Percentiles rank a stretch among this genome's conserved stretches.
phyloP scores from a whole-genome alignment of 1,140 invertebrate genomes.

The Hesperophylax magnus region DNA sequence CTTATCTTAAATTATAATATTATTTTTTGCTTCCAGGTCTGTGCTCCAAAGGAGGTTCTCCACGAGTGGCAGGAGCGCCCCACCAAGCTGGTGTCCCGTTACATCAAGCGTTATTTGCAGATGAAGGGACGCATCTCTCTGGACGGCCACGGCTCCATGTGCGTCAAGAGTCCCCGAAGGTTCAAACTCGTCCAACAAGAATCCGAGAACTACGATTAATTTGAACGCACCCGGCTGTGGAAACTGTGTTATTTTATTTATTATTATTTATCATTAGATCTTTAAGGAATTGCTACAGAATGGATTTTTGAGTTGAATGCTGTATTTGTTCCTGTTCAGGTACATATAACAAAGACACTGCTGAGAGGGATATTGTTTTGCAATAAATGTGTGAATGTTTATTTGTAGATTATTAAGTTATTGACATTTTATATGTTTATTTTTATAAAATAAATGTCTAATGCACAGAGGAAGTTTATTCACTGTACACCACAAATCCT shows the following conservation, averaged over 20 bases:
- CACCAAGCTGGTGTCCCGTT: slow-evolving; percentile 88
- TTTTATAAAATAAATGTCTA: slow-evolving; percentile 39
- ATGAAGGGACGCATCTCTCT: slow-evolving; percentile 79
- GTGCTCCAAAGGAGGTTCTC: slow-evolving; percentile 89
- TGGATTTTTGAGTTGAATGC: slow-evolving; percentile 26
- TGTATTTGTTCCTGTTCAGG: neutral
- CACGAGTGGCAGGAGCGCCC: slow-evolving; percentile 95
- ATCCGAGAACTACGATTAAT: slow-evolving; percentile 90
- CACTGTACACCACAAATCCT: neutral
- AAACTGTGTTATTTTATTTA: slow-evolving; percentile 34
- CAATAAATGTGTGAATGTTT: slow-evolving; percentile 20
- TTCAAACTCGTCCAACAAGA: slow-evolving; percentile 92
- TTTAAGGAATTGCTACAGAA: slow-evolving; percentile 27
- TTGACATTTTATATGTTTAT: slow-evolving; percentile 17
- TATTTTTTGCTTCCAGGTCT: slow-evolving; percentile 73
- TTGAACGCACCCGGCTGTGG: neutral
- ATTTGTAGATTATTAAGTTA: slow-evolving; percentile 36
- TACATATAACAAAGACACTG: neutral
- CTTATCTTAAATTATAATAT: neutral
- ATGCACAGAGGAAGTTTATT: neutral
- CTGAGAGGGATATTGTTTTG: slow-evolving; percentile 22
- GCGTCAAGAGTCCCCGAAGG: slow-evolving; percentile 85
- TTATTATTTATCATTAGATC: slow-evolving; percentile 17
- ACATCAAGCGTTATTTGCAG: slow-evolving; percentile 88
- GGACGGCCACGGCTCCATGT: slow-evolving; percentile 82